These are phyloP conservation scores for Phaetusa simplex DNA, from an alignment of 2,113 vertebrate genomes.

Conservation along the genomic window DNA sequence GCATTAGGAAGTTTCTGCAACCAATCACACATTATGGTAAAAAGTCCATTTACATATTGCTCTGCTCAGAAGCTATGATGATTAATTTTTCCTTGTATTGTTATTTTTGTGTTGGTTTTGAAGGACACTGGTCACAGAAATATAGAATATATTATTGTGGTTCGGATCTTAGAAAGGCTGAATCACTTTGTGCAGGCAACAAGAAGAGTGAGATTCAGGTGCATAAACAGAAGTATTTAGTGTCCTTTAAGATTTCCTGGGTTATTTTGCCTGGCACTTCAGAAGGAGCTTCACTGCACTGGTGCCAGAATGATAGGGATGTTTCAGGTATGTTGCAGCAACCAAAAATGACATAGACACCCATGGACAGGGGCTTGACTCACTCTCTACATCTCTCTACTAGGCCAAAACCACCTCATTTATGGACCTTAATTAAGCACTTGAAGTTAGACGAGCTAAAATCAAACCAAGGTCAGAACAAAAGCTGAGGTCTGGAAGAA, in stretches of 20 bases:
- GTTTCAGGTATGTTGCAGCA: not conserved
- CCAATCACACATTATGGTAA: not conserved
- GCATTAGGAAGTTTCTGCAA: not conserved
- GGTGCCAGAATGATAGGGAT: not conserved
- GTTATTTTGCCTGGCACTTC: not conserved
- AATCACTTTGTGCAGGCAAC: not conserved
- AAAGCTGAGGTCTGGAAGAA: not conserved
- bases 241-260: not conserved
- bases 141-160: not conserved
- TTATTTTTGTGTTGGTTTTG: not conserved
- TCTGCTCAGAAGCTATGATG: not conserved
- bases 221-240: not conserved
- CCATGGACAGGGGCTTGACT: not conserved
- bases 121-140: not conserved
- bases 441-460: not conserved
- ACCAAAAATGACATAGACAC: not conserved
- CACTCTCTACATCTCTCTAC: not conserved
- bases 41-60: not conserved
- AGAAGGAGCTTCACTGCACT: fast-evolving
- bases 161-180: not conserved
- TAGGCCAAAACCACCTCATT: not conserved
- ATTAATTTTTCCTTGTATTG: not conserved
- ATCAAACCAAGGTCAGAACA: not conserved
- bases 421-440: not conserved
- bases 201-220: not conserved